Evolutionary conservation across 37 sponge, comb jelly and placozoan genomes (phyloP).

Genomic region (Spongilla lacustris): DNA sequence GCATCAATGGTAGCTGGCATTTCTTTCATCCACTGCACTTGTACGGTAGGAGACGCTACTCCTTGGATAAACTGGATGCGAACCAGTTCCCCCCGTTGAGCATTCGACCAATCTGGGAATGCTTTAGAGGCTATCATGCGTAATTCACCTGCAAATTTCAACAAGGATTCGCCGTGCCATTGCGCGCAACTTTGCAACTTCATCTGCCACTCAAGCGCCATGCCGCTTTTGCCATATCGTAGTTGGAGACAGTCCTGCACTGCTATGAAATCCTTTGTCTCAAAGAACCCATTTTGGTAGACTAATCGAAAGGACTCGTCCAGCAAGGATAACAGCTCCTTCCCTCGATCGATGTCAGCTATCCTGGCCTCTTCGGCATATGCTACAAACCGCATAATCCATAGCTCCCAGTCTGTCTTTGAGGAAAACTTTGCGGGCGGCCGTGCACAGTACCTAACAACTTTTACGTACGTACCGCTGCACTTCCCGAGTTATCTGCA

Average conservation of each 20-base stretch:
- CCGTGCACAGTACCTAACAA: no score
- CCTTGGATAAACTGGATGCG: slow-evolving; percentile 15
- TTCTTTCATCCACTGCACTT: slow-evolving; percentile 4
- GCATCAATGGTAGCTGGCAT: neutral
- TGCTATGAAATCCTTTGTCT: neutral
- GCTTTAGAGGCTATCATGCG: neutral
- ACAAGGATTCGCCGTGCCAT: neutral
- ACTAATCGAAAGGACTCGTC: neutral
- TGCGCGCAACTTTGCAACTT: neutral
- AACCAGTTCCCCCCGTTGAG: neutral
- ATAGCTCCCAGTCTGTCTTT: no score
- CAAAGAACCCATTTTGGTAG: neutral
- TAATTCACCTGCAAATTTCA: neutral
- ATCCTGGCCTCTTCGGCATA: neutral
- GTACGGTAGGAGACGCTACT: neutral
- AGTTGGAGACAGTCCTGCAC: slow-evolving; percentile 1
- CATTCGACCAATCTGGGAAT: neutral
- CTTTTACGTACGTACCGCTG: neutral
- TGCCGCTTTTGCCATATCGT: neutral
- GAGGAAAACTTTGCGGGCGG: no score
- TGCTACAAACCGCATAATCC: neutral
- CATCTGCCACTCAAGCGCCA: neutral
- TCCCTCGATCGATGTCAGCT: neutral
- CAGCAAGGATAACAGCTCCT: neutral
- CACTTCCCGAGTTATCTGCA: neutral